phyloP scores from a whole-genome alignment of 2,113 vertebrate species.

The Alligator mississippiensis region DNA sequence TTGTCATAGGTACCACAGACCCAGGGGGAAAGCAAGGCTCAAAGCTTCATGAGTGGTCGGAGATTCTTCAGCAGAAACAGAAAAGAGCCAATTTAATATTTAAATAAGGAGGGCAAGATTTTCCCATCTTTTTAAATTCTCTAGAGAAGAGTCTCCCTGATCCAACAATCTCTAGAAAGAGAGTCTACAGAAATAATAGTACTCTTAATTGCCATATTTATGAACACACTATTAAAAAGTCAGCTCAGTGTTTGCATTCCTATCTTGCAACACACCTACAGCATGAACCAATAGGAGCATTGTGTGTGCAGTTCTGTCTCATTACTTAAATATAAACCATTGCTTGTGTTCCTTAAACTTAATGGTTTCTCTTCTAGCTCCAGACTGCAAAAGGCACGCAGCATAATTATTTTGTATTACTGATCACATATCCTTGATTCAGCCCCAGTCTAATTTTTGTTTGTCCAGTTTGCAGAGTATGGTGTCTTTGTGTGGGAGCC shows the following conservation, averaged over 20 bases:
- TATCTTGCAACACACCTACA: fast-evolving
- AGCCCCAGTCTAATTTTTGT: fast-evolving
- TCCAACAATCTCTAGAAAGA: neutral
- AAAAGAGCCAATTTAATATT: neutral
- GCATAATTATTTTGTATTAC: fast-evolving
- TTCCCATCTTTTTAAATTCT: neutral
- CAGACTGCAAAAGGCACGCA: fast-evolving
- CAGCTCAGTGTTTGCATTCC: fast-evolving
- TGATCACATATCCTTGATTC: fast-evolving
- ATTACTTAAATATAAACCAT: neutral
- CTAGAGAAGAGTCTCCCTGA: fast-evolving
- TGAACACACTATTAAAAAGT: neutral
- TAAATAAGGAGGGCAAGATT: neutral
- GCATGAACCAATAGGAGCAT: neutral
- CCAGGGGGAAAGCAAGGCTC: neutral
- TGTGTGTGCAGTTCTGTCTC: neutral
- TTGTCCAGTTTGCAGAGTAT: neutral
- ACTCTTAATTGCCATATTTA: neutral
- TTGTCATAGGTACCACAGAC: neutral
- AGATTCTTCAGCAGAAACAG: neutral
- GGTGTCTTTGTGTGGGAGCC: neutral
- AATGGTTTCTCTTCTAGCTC: neutral
- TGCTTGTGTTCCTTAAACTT: neutral
- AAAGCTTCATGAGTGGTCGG: fast-evolving
- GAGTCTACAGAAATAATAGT: neutral